These are phyloP conservation scores for Oedothorax gibbosus DNA, from an alignment of 1,140 invertebrate genomes.

Conservation along the genomic window DNA sequence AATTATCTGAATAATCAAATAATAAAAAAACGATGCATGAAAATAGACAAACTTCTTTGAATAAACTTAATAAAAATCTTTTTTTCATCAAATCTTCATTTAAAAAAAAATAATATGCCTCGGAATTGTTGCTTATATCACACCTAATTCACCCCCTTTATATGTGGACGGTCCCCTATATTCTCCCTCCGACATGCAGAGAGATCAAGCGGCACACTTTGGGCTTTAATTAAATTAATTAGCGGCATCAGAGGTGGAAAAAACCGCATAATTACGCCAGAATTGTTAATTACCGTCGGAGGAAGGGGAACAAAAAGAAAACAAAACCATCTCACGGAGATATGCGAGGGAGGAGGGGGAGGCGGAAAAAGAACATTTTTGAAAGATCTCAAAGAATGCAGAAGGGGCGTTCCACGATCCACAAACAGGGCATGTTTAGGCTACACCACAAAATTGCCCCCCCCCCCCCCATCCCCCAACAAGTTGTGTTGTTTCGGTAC, in stretches of 20 bases:
- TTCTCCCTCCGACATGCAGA: not conserved
- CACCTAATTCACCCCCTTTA: not conserved
- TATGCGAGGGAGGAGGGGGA: constrained; percentile 10
- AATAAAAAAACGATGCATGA: too few relatives aligned
- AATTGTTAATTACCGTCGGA: constrained; percentile 59
- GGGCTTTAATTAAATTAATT: constrained; percentile 61
- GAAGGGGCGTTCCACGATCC: constrained; percentile 47
- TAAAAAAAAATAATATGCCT: too few relatives aligned
- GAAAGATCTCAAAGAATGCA: constrained; percentile 56
- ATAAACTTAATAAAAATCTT: too few relatives aligned
- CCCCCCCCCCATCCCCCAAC: not conserved
- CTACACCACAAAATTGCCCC: constrained; percentile 39
- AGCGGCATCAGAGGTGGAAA: constrained; percentile 60
- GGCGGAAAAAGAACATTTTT: constrained; percentile 52
- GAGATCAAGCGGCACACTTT: constrained; percentile 60
- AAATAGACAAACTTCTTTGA: too few relatives aligned
- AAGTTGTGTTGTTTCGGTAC: constrained; percentile 27
- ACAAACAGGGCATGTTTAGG: constrained; percentile 57
- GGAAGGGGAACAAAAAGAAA: constrained; percentile 52
- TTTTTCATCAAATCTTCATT: too few relatives aligned
- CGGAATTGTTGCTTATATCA: too few relatives aligned
- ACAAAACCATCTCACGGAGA: constrained; percentile 8
- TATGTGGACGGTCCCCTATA: constrained; percentile 4
- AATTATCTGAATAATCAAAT: too few relatives aligned
- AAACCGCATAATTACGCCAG: constrained; percentile 60